Conservation (phyloP, 2,113 vertebrate genomes). For the Budorcas taxicolor region DNA sequence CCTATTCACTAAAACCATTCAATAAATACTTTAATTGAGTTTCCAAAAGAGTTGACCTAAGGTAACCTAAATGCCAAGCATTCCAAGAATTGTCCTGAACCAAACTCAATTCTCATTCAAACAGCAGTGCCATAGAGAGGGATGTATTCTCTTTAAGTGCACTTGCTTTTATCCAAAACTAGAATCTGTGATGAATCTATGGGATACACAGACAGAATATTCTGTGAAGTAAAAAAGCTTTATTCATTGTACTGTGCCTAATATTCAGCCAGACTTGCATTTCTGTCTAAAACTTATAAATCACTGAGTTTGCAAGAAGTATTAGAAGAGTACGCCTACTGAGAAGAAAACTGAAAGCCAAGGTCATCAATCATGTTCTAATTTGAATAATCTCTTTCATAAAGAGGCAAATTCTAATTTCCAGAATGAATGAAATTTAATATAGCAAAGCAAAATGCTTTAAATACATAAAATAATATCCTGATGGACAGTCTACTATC, state of each 20-base stretch:
- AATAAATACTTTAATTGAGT: conserved; percentile 44
- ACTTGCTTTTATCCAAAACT: conserved; percentile 12
- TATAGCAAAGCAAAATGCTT: conserved; percentile 16
- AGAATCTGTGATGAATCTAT: background rate
- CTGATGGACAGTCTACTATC: background rate
- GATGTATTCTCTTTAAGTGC: background rate
- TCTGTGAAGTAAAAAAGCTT: background rate
- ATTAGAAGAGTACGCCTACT: background rate
- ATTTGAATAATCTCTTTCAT: conserved; percentile 28
- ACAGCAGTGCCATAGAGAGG: background rate
- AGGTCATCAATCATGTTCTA: background rate
- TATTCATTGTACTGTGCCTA: conserved; percentile 30
- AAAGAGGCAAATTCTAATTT: conserved; percentile 25
- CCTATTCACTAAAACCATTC: conserved; percentile 37
- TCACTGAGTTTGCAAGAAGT: background rate
- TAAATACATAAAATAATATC: conserved; percentile 24
- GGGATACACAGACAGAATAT: conserved; percentile 1
- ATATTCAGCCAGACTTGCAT: background rate
- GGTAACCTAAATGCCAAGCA: conserved; percentile 40
- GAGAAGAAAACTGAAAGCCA: conserved; percentile 42
- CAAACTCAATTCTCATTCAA: conserved; percentile 1
- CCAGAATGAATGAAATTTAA: conserved; percentile 19
- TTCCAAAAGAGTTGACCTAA: conserved; percentile 39
- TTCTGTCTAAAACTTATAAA: conserved; percentile 40
- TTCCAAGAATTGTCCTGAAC: conserved; percentile 43